Percentiles rank a stretch among this genome's conserved stretches.
These are phyloP conservation scores for Agrilus cyanescens DNA, from an alignment of 2,888 invertebrate genomes.

Conservation along the genomic window DNA sequence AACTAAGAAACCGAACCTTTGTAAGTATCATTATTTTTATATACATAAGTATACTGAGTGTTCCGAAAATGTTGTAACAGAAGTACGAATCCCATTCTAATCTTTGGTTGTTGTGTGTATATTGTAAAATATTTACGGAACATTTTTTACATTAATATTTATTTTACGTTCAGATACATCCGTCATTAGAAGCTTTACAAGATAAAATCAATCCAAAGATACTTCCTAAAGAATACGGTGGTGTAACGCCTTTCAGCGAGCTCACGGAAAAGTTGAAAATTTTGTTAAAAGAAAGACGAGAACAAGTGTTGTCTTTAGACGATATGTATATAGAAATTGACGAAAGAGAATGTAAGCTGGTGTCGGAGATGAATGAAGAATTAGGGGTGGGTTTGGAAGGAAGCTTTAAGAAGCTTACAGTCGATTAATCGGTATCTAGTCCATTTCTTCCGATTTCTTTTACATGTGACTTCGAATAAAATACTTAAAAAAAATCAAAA, in stretches of 20 bases:
- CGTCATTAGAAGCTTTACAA: slow-evolving; percentile 55
- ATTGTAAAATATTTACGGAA: no score
- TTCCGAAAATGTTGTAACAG: no score
- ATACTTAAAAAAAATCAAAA: no score
- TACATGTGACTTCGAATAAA: no score
- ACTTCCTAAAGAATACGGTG: slow-evolving; percentile 79
- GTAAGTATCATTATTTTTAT: slow-evolving; percentile 39
- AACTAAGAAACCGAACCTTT: slow-evolving; percentile 67
- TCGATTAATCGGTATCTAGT: slow-evolving; percentile 47
- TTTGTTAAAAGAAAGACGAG: slow-evolving; percentile 49
- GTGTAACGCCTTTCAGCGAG: slow-evolving; percentile 64
- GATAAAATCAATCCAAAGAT: slow-evolving; percentile 60
- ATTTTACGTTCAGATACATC: slow-evolving; percentile 54
- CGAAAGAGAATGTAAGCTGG: slow-evolving; percentile 35
- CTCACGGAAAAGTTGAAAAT: slow-evolving; percentile 69
- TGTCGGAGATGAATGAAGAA: slow-evolving; percentile 47
- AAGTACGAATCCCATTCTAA: no score
- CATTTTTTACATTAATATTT: slow-evolving; percentile 4
- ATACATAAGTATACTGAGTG: no score
- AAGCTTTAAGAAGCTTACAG: slow-evolving; percentile 71
- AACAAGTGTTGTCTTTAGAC: slow-evolving; percentile 57
- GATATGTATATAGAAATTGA: slow-evolving; percentile 63
- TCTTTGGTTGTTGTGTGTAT: neutral
- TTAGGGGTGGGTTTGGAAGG: slow-evolving; percentile 65
- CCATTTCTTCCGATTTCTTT: no score